Percentiles rank a stretch among this genome's conserved stretches.
Evolutionary conservation across 2,797 vertebrate genomes (phyloP).

Genomic region (Hippopotamyrus pictus): DNA sequence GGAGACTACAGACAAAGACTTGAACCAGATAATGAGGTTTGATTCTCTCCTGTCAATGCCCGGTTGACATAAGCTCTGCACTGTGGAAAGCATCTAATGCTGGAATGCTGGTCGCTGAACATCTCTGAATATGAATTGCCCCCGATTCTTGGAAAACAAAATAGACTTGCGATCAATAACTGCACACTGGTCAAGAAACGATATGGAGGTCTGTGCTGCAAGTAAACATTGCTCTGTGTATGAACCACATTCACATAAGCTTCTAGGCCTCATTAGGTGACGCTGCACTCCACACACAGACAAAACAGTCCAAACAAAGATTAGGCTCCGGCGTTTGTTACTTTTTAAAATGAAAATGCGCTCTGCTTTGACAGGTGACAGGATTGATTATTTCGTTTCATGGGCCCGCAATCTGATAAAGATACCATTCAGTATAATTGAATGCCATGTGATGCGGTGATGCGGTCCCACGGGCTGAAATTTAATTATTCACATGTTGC

Average conservation of each 20-base stretch:
- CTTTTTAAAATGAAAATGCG: conserved; percentile 18
- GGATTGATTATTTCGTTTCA: conserved; percentile 16
- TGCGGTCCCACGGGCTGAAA: conserved; percentile 15
- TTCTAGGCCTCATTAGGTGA: neutral
- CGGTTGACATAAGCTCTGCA: neutral
- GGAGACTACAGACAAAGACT: neutral
- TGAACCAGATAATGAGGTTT: neutral
- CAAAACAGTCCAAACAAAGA: conserved; percentile 35
- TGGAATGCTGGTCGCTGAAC: neutral
- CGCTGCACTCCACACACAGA: conserved; percentile 9
- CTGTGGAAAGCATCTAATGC: neutral
- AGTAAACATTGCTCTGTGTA: neutral
- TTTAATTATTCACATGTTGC: conserved; percentile 18
- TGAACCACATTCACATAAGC: neutral
- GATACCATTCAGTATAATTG: conserved; percentile 21
- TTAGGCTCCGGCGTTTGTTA: conserved; percentile 1
- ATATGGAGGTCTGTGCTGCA: neutral
- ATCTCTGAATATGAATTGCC: neutral
- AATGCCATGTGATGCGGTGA: conserved; percentile 14
- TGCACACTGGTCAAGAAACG: neutral
- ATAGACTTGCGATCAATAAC: neutral
- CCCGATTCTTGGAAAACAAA: neutral
- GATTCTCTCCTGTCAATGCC: neutral
- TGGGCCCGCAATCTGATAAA: conserved; percentile 21
- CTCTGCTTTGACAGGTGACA: neutral